phyloP scores from a whole-genome alignment of 1,140 invertebrate genomes.

The Procambarus clarkii region DNA sequence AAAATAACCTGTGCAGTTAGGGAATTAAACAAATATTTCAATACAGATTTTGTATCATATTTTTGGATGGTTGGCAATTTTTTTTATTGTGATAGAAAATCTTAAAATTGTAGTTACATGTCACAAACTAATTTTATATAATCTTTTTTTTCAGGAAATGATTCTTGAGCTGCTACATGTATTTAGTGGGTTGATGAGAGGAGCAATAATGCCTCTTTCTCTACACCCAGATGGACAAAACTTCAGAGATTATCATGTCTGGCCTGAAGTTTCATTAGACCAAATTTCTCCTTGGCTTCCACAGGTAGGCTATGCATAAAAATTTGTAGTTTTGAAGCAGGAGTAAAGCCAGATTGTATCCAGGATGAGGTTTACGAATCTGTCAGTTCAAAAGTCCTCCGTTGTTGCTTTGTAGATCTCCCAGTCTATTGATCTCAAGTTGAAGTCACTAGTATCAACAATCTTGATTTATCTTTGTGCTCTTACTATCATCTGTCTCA shows the following conservation, averaged over 20 bases:
- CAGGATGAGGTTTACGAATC: too few relatives aligned
- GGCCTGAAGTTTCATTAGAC: slow-evolving; percentile 72
- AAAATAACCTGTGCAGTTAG: too few relatives aligned
- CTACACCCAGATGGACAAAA: slow-evolving; percentile 76
- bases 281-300: slow-evolving; percentile 69
- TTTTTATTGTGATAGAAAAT: not conserved
- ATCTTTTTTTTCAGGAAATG: slow-evolving; percentile 79
- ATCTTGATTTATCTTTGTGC: too few relatives aligned
- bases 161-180: slow-evolving; percentile 82
- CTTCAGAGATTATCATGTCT: slow-evolving; percentile 75
- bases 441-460: too few relatives aligned
- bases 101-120: not conserved
- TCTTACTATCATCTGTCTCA: too few relatives aligned
- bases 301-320: slow-evolving; percentile 28
- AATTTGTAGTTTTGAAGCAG: not conserved
- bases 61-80: not conserved
- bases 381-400: too few relatives aligned
- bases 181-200: slow-evolving; percentile 82
- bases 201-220: slow-evolving; percentile 81
- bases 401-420: too few relatives aligned
- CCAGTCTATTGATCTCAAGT: too few relatives aligned
- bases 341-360: too few relatives aligned
- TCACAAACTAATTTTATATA: not conserved
- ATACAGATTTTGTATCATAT: too few relatives aligned
- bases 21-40: too few relatives aligned